A percentile compares a stretch with the other conserved stretches of the same genome.
phyloP scores from a whole-genome alignment of 2,113 vertebrate genomes.

The Sander vitreus region DNA sequence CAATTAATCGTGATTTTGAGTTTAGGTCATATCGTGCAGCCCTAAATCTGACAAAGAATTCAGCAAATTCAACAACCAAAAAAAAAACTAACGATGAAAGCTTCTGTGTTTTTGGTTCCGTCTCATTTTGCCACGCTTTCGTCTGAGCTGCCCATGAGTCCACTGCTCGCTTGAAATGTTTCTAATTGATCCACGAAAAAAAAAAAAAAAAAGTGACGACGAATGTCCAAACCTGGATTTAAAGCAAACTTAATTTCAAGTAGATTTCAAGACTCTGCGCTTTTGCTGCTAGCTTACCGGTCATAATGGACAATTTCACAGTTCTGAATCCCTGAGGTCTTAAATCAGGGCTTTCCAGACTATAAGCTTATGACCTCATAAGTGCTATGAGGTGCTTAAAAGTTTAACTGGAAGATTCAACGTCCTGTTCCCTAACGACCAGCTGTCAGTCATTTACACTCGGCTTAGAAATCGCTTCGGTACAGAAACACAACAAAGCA shows the following conservation, averaged over 20 bases:
- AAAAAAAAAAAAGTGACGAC: too few relatives aligned
- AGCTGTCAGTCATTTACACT: conserved; percentile 6
- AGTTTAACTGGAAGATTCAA: neutral
- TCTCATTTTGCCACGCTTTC: too few relatives aligned
- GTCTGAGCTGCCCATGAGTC: neutral
- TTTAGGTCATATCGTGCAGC: too few relatives aligned
- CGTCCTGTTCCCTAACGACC: neutral
- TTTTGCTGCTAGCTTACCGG: neutral
- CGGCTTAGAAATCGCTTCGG: neutral
- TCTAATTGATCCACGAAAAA: neutral
- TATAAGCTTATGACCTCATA: conserved; percentile 1
- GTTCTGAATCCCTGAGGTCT: neutral
- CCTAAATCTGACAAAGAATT: too few relatives aligned
- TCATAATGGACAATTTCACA: neutral
- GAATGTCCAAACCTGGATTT: too few relatives aligned
- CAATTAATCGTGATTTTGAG: too few relatives aligned
- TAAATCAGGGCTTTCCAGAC: neutral
- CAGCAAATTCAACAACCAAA: too few relatives aligned
- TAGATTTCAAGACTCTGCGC: neutral
- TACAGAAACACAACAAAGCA: neutral
- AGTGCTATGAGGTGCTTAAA: conserved; percentile 1
- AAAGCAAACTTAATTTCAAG: too few relatives aligned
- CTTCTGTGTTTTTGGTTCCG: too few relatives aligned
- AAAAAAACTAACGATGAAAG: too few relatives aligned
- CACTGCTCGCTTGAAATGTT: neutral